phyloP scores from a whole-genome alignment of 1,140 invertebrate species.

The Zophobas morio region DNA sequence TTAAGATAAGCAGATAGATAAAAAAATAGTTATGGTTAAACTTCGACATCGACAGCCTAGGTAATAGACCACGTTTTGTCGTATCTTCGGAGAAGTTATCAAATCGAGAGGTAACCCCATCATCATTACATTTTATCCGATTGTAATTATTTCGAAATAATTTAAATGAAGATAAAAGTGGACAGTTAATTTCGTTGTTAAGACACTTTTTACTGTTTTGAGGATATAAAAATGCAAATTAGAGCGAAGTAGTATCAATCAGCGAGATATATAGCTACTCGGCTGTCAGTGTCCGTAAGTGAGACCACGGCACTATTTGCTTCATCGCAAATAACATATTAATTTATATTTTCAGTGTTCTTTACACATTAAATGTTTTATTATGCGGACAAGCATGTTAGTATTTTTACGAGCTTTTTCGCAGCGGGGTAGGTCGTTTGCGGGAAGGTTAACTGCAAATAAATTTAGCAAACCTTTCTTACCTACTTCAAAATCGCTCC shows the following conservation, averaged over 20 bases:
- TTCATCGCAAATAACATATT: conserved; percentile 36
- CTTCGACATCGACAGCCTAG: background rate
- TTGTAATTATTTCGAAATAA: no score
- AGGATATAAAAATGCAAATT: background rate
- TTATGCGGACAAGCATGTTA: conserved; percentile 53
- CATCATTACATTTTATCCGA: no score
- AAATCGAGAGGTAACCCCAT: no score
- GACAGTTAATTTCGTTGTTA: no score
- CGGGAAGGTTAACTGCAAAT: conserved; percentile 52
- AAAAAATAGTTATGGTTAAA: no score
- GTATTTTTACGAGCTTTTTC: conserved; percentile 55
- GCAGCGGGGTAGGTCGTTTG: conserved; percentile 54
- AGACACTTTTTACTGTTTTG: background rate
- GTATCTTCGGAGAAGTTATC: no score
- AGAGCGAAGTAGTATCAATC: no score
- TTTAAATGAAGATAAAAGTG: no score
- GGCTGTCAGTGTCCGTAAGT: background rate
- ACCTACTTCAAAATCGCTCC: conserved; percentile 49
- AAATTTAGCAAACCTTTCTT: conserved; percentile 53
- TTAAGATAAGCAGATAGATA: no score
- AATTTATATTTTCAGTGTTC: conserved; percentile 42
- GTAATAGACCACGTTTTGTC: background rate
- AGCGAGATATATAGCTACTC: background rate
- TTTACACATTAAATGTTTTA: conserved; percentile 46
- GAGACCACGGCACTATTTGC: conserved; percentile 20